Evolutionary conservation across 1,140 invertebrate species (phyloP).

Genomic region (Lutraria rhynchaena): DNA sequence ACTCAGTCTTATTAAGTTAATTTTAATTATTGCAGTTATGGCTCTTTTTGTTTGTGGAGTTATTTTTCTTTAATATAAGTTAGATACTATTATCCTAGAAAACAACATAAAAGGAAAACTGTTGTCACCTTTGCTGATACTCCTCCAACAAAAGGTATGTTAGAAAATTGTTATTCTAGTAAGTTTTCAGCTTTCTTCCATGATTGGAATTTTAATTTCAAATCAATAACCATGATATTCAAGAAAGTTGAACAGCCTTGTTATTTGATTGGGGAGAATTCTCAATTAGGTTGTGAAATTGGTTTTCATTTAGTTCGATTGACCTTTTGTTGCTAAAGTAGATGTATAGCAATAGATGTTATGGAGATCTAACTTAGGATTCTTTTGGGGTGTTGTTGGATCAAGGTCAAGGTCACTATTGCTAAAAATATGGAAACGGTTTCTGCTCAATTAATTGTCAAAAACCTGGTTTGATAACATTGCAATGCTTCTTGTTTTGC

Average conservation of each 20-base stretch:
- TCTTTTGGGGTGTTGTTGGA: too few species aligned
- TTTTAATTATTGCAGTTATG: not conserved
- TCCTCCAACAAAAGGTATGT: conserved; percentile 31
- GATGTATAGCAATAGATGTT: too few species aligned
- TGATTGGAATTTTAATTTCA: not conserved
- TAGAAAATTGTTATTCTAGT: not conserved
- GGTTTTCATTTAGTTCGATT: not conserved
- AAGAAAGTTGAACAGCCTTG: not conserved
- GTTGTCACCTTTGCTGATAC: not conserved
- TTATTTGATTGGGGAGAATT: not conserved
- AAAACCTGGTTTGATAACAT: too few species aligned
- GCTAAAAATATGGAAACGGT: too few species aligned
- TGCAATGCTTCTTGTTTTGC: too few species aligned
- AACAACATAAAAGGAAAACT: conserved; percentile 63
- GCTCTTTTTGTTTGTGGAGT: not conserved
- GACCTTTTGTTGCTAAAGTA: not conserved
- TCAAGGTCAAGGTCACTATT: too few species aligned
- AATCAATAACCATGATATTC: not conserved
- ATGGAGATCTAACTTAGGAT: too few species aligned
- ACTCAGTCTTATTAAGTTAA: not conserved
- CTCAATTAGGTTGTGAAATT: not conserved
- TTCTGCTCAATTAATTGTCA: too few species aligned
- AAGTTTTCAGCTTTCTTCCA: too few species aligned
- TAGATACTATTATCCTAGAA: conserved; percentile 72
- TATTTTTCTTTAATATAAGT: not conserved